Base-by-base conservation (phyloP, 1,140 invertebrate genomes). In the Calliphora vicina region DNA sequence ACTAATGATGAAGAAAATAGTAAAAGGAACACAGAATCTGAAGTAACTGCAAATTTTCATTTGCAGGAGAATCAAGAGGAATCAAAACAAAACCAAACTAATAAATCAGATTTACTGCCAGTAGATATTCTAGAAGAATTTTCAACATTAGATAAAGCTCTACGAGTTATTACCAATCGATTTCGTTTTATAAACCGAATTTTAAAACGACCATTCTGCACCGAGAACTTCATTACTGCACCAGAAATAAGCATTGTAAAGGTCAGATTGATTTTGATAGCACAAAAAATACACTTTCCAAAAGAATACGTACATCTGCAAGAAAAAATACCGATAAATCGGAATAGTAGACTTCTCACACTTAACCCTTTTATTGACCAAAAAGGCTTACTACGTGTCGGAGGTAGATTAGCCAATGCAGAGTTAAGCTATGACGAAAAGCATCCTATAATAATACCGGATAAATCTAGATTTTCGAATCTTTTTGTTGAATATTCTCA, bases 381-480 rank as follows among this genome's bases (percentile, higher is more conserved):
- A 0, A 29, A 26, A 29, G 25, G 72, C 13, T 12, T 73, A 29
- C 72, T 73, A 15, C 72, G 72, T 17, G 72, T 73, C 12, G 72
- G 26, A 15, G 72, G 12, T 6, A 27, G 72, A 26, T 15, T 15
- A 26, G 15, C 0, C 13, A 73, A 73, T 15, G 29, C 72, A 2
- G 72, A 12, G 12, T 17, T 61, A 13, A 83, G 45, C 9, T 78
- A 25, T 42, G 72, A 82, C 27, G 82, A 82, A 13, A 72, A 43
- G 25, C 73, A 83, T n/a, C 82, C 82, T 0, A 83, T 83, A 15
- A 57, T 83, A 17, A 61, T 83, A 9, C 73, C 45, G 0, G 27
- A 83, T 5, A 29, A 83, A 25, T 83, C 43, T 3, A 13, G 15
- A 29, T 45, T 83, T 8, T 23, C 43, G 27, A n/a, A n/a, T 61